Conservation (phyloP, 2,113 vertebrate genomes). For the Gymnocephalus cernua region DNA sequence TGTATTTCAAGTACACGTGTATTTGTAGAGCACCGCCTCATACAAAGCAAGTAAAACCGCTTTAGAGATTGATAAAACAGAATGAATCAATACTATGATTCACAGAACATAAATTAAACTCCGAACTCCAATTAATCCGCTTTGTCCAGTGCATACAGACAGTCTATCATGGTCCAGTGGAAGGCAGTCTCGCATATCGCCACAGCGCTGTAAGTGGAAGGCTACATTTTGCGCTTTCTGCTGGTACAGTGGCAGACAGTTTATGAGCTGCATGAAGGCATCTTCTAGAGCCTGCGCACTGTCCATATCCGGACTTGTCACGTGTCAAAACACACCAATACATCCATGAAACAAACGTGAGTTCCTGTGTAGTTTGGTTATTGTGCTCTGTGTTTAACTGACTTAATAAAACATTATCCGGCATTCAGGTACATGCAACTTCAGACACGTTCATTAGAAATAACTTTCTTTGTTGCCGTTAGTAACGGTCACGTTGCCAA, state of each 20-base stretch:
- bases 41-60: background rate
- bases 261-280: background rate
- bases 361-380: background rate
- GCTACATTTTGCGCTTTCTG: background rate
- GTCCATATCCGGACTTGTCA: constrained; percentile 42
- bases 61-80: background rate
- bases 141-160: background rate
- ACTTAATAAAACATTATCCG: background rate
- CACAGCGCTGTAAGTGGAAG: too few species aligned
- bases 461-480: background rate
- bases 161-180: too few species aligned
- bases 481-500: background rate
- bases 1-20: background rate
- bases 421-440: background rate
- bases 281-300: constrained; percentile 68
- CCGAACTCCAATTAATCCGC: too few species aligned
- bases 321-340: constrained; percentile 48
- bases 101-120: background rate
- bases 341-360: constrained; percentile 23
- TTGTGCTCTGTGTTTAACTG: background rate
- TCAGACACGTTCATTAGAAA: background rate
- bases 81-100: background rate
- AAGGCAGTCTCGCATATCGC: too few species aligned
- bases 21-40: background rate
- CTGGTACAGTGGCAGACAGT: fast-evolving